Evolutionary conservation across 2,113 vertebrate species (phyloP), one percentile per base, ranked within the genome.

Genomic region (Capricornis sumatraensis): DNA sequence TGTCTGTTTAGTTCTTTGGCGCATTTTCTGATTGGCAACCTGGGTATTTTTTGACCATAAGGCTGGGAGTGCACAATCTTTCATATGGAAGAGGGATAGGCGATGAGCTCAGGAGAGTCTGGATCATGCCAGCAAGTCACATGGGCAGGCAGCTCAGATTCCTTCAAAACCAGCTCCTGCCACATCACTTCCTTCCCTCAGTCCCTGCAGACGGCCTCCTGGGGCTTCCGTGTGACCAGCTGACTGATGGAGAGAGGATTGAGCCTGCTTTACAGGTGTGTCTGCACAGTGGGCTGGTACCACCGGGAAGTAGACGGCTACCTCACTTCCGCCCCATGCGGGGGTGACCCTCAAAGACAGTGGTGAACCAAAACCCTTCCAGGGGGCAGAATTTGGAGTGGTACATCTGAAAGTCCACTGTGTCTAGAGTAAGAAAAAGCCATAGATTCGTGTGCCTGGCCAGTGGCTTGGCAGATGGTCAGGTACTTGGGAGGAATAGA

Each of bases 301-400:
- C 17, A 4, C 33, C 1, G 2, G 8, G 45, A 62, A 33, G 9
- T 0, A 13, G 52, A 55, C 0, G 7, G 33, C 33, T 94, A 33
- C n/a, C n/a, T 6, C 45, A 2, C 21, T 10, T 5, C 2, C 15
- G 19, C 12, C 10, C 12, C 23, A 15, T 1, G 6, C 0, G 1
- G 21, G n/a, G 11, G 2, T n/a, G 47, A 78, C n/a, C 30, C 33
- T 19, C 47, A 89, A 50, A 88, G 50, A 21, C 86, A 21, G 12
- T 10, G 21, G 40, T n/a, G 27, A 43, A 30, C 6, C 6, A 52
- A 76, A 64, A 33, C 11, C 25, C 15, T 90, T 30, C 9, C 0
- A 11, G 50, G 33, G 33, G 40, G 11, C 25, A 87, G 55, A 19
- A 43, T 8, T 87, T 13, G 15, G 12, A 82, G 55, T 3, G 67